A percentile compares a stretch with the other conserved stretches of the same genome.
Evolutionary conservation across 2,113 vertebrate species (phyloP).

Genomic region (Agapornis roseicollis): DNA sequence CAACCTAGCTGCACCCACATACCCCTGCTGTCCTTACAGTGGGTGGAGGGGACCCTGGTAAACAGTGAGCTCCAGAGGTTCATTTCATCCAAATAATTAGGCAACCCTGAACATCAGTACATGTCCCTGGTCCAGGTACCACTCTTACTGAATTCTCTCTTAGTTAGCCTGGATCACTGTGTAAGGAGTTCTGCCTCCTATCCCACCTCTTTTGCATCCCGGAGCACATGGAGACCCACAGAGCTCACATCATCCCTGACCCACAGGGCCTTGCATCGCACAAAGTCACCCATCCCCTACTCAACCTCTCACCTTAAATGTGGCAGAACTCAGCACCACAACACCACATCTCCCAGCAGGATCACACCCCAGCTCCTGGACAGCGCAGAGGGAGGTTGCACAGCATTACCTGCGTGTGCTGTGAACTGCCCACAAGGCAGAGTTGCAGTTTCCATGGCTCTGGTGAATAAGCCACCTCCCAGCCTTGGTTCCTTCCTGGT

Average conservation of each 20-base stretch:
- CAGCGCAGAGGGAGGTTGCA: not conserved
- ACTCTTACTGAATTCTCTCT: not conserved
- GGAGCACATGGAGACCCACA: not conserved
- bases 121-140: not conserved
- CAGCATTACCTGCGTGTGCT: not conserved
- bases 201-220: not conserved
- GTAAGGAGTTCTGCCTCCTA: not conserved
- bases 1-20: not conserved
- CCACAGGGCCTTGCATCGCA: not conserved
- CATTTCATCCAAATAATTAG: not conserved
- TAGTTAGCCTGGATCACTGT: not conserved
- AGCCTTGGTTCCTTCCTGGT: not conserved
- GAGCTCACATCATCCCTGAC: not conserved
- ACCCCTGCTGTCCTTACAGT: not conserved
- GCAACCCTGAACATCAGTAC: not conserved
- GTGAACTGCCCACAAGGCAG: fast-evolving
- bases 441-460: not conserved
- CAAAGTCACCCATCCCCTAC: not conserved
- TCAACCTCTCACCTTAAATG: not conserved
- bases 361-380: not conserved
- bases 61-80: not conserved
- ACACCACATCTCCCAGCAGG: not conserved
- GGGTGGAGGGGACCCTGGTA: not conserved
- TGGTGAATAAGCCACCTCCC: not conserved
- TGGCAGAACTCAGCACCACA: not conserved